Evolutionary conservation across 2,113 vertebrate genomes (phyloP).

Genomic region (Thamnaconus septentrionalis): DNA sequence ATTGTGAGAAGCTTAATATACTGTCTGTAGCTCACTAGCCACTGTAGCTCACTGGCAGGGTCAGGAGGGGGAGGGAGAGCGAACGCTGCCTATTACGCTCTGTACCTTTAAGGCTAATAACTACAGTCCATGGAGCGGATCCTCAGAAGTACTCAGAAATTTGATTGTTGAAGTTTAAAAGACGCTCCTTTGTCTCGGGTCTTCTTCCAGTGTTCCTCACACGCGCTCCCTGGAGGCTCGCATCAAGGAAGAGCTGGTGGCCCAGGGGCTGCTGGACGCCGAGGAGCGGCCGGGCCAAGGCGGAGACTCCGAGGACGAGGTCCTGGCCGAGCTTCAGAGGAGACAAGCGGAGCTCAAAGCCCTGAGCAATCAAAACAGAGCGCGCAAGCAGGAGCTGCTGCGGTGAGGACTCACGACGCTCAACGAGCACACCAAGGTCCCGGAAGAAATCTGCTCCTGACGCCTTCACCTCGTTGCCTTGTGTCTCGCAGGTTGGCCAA

Average conservation of each 20-base stretch:
- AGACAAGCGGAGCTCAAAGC: constrained; percentile 96
- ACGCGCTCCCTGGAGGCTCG: constrained; percentile 94
- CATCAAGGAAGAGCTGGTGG: constrained; percentile 96
- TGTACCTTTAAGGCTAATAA: too few species aligned
- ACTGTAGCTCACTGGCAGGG: too few species aligned
- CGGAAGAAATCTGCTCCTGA: too few species aligned
- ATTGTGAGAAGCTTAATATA: too few species aligned
- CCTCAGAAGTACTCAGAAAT: too few species aligned
- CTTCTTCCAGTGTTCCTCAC: constrained; percentile 86
- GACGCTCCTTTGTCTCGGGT: background rate
- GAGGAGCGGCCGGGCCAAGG: constrained; percentile 89
- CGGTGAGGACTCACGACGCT: constrained; percentile 72
- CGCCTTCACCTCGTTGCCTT: background rate
- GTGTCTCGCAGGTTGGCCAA: constrained; percentile 82
- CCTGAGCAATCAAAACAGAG: constrained; percentile 88
- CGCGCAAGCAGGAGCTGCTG: constrained; percentile 93
- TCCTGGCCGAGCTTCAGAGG: constrained; percentile 92
- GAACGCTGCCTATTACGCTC: too few species aligned
- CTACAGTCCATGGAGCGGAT: too few species aligned
- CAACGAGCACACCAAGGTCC: too few species aligned
- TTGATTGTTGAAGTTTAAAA: background rate
- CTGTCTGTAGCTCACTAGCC: too few species aligned
- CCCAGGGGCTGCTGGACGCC: constrained; percentile 93
- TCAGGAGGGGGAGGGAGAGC: too few species aligned
- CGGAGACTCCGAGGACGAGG: constrained; percentile 93